These are phyloP conservation scores for Falco punctatus DNA, from an alignment of 2,113 vertebrate genomes.

Conservation along the genomic window DNA sequence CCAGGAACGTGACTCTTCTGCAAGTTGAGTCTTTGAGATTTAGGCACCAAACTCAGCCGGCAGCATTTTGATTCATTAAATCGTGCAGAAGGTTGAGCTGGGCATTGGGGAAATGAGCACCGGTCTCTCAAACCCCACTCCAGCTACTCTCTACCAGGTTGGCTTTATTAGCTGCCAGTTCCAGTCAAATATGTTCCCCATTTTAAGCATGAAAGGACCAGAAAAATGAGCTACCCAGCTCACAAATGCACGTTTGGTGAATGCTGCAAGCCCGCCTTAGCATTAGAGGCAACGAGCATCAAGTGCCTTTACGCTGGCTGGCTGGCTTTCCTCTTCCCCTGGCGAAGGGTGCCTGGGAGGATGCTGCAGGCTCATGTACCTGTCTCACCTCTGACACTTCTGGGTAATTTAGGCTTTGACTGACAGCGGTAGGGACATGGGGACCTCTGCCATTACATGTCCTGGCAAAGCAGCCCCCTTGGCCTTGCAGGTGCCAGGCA, in stretches of 20 bases:
- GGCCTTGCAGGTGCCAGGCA: not conserved
- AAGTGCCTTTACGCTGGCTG: not conserved
- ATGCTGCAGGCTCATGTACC: not conserved
- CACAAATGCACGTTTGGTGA: not conserved
- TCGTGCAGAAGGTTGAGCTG: not conserved
- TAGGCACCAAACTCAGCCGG: not conserved
- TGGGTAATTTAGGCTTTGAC: not conserved
- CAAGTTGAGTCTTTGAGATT: not conserved
- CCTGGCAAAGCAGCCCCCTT: not conserved
- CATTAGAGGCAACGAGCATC: not conserved
- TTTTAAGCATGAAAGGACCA: not conserved
- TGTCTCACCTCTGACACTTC: not conserved
- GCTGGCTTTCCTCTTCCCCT: not conserved
- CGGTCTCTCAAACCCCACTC: not conserved
- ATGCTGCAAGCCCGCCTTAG: not conserved
- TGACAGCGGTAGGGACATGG: not conserved
- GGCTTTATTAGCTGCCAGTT: not conserved
- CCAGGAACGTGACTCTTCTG: not conserved
- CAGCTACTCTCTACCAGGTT: not conserved
- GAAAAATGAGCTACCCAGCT: not conserved
- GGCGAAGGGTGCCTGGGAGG: not conserved
- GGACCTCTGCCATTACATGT: not conserved
- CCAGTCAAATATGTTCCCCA: not conserved
- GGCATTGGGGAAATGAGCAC: not conserved
- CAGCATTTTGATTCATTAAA: not conserved